A percentile compares a stretch with the other conserved stretches of the same genome.
Conservation (phyloP, 1,140 invertebrate species). For the Dufourea novaeangliae region DNA sequence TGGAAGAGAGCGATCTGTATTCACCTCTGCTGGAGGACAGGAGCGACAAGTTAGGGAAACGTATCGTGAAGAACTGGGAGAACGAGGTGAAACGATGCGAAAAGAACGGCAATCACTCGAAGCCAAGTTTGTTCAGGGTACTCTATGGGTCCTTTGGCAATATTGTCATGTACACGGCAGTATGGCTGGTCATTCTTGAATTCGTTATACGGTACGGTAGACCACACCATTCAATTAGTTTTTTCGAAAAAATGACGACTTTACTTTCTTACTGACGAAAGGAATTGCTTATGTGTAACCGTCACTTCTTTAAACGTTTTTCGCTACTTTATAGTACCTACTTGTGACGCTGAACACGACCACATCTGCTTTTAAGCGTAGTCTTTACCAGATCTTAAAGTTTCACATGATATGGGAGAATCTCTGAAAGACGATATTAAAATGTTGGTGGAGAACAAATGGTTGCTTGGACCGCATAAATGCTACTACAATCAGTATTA, state of each 20-base stretch:
- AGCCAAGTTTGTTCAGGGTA: slow-evolving; percentile 79
- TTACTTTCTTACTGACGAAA: slow-evolving; percentile 9
- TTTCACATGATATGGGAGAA: too few relatives aligned
- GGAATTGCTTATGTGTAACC: neutral
- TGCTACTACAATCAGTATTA: too few relatives aligned
- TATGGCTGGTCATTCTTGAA: slow-evolving; percentile 22
- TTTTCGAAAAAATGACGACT: too few relatives aligned
- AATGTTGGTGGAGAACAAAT: too few relatives aligned
- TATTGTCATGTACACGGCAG: slow-evolving; percentile 48
- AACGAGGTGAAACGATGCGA: slow-evolving; percentile 69
- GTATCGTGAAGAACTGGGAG: slow-evolving; percentile 83
- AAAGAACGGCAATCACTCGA: slow-evolving; percentile 46
- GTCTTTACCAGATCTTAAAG: too few relatives aligned
- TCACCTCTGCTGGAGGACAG: slow-evolving; percentile 84
- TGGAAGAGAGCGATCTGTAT: slow-evolving; percentile 84
- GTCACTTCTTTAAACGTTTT: too few relatives aligned
- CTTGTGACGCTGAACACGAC: too few relatives aligned
- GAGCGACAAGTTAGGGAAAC: slow-evolving; percentile 82
- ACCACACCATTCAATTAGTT: neutral
- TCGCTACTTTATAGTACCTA: too few relatives aligned
- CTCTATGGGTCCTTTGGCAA: slow-evolving; percentile 79
- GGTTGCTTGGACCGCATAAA: too few relatives aligned
- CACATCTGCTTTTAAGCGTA: too few relatives aligned
- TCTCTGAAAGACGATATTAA: too few relatives aligned
- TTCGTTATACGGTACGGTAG: slow-evolving; percentile 36